These are phyloP conservation scores for Lates calcarifer DNA, from an alignment of 2,113 vertebrate genomes.

Conservation along the genomic window DNA sequence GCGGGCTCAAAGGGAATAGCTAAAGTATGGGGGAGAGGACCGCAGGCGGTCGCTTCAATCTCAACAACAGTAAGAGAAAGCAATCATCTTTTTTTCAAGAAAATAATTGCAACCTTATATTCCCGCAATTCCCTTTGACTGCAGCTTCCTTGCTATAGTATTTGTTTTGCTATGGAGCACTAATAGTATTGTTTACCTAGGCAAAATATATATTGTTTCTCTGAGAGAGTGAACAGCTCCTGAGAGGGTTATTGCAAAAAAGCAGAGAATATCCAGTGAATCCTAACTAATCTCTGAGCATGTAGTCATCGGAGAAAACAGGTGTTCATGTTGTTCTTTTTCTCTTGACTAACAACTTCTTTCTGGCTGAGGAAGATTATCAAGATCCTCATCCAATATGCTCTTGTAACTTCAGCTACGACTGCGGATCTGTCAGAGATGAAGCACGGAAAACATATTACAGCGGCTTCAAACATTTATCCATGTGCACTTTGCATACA, in stretches of 20 bases:
- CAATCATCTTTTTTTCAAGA: slow-evolving; percentile 48
- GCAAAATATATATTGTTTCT: slow-evolving; percentile 50
- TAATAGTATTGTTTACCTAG: slow-evolving; percentile 66
- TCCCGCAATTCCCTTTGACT: slow-evolving; percentile 40
- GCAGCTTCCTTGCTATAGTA: slow-evolving; percentile 31
- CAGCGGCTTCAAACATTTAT: slow-evolving; percentile 15
- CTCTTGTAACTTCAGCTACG: slow-evolving; percentile 11
- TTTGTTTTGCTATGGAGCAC: slow-evolving; percentile 36
- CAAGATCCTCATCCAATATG: slow-evolving; percentile 66
- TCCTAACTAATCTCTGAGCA: slow-evolving; percentile 68
- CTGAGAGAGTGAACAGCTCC: slow-evolving; percentile 45
- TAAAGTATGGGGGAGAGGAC: slow-evolving; percentile 17
- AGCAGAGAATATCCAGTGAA: slow-evolving; percentile 57
- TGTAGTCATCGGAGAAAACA: slow-evolving; percentile 72
- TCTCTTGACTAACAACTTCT: slow-evolving; percentile 55
- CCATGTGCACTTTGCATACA: not conserved
- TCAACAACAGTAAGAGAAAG: slow-evolving; percentile 40
- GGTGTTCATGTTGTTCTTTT: slow-evolving; percentile 69
- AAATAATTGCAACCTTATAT: slow-evolving; percentile 41
- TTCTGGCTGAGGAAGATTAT: slow-evolving; percentile 61
- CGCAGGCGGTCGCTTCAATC: slow-evolving; percentile 19
- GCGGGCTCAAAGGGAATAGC: slow-evolving; percentile 33
- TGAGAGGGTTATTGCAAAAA: slow-evolving; percentile 55
- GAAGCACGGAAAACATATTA: not conserved
- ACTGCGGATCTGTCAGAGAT: slow-evolving; percentile 27